Evolutionary conservation across 2,113 vertebrate genomes (phyloP), one percentile per base, ranked within the genome.

Genomic region (Baryphthengus martii): DNA sequence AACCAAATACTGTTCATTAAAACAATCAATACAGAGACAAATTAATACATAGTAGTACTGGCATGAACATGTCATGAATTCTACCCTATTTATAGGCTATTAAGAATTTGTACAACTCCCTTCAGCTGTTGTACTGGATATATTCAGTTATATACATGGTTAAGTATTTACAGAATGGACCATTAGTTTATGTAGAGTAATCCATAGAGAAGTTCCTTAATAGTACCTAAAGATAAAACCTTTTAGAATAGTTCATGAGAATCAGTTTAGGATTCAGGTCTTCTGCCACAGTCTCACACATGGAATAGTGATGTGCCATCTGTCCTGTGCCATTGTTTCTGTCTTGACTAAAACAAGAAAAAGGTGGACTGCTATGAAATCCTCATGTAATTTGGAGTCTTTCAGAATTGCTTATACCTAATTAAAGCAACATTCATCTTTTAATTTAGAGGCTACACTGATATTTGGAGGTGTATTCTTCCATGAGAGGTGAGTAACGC

Each of bases 241-340:
- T 19, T 75, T 90, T 85, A 45, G 16, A 92, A 37, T 9, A 53
- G 18, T 67, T 50, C 24, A 42, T 70, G 18, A 72, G 40, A 72
- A 75, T 35, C 39, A 42, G 13, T 28, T 17, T 19, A 45, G 55
- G 35, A 62, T 79, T 53, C 13, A 70, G 17, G 28, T 74, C 16
- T 84, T 71, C 28, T 15, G 20, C n/a, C 25, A 37, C 37, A 70
- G 1, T 67, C 19, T 81, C 55, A 74, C 17, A 35, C 0, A 0
- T 42, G 52, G 10, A 74, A 59, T 11, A 81, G 9, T 33, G 11
- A 53, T 53, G 13, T 87, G 24, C 28, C 25, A 7, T 83, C 49
- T 89, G 44, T 47, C 23, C 31, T 61, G 20, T 79, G 28, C 47
- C 42, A 25, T 53, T 55, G 11, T 20, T 82, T 78, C 65, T 87